Conservation (phyloP, 2,888 invertebrate species). For the Willowsia nigromaculata region DNA sequence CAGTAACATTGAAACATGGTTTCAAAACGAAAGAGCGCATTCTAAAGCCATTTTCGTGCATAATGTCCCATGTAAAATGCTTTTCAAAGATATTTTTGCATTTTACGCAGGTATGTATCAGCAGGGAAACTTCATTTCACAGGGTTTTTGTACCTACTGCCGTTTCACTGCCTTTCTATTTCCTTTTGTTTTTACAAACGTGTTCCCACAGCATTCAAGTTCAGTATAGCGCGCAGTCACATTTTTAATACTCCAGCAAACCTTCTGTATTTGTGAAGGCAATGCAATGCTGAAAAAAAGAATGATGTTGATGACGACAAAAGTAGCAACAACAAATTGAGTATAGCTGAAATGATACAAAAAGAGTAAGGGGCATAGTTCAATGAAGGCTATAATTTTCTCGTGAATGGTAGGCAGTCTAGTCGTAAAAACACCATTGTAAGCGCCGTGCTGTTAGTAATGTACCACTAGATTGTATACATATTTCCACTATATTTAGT, state of each 20-base stretch:
- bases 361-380: conserved; percentile 49
- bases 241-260: neutral
- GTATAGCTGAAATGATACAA: conserved; percentile 44
- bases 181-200: neutral
- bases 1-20: neutral
- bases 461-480: neutral
- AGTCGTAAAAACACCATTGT: conserved; percentile 49
- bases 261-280: neutral
- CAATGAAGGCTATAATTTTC: conserved; percentile 64
- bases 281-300: neutral
- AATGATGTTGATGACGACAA: conserved; percentile 20
- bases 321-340: conserved; percentile 44
- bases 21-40: no score
- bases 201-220: neutral
- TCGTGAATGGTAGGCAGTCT: conserved; percentile 50
- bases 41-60: no score
- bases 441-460: neutral
- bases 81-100: neutral
- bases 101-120: neutral
- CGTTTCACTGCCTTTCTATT: neutral
- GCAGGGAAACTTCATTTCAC: neutral
- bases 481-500: neutral
- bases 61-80: neutral
- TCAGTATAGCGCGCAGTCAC: neutral
- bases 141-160: neutral